A percentile compares a stretch with the other conserved stretches of the same genome.
Conservation (phyloP, 2,797 vertebrate species). For the Trachops cirrhosus region DNA sequence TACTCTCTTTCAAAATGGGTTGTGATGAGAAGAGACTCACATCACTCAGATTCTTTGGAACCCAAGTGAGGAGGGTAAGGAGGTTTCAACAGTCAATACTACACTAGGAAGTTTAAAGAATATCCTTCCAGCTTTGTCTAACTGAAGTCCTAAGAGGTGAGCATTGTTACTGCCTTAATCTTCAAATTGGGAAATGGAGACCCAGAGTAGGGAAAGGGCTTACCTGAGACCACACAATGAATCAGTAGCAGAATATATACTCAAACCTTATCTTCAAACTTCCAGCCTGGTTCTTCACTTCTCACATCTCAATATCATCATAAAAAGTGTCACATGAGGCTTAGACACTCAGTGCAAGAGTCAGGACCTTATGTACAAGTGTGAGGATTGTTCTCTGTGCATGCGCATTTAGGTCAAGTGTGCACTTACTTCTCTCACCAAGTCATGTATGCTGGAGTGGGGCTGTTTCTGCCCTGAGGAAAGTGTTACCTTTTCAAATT, state of each 20-base stretch:
- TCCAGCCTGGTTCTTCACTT: background rate
- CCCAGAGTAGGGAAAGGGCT: background rate
- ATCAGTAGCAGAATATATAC: slow-evolving; percentile 19
- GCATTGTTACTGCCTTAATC: background rate
- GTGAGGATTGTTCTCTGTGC: background rate
- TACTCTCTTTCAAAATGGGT: background rate
- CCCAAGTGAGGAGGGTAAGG: slow-evolving; percentile 3
- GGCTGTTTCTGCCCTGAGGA: background rate
- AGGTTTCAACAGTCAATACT: background rate
- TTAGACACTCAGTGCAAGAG: background rate
- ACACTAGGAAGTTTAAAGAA: slow-evolving; percentile 19
- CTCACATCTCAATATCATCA: background rate
- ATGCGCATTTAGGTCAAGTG: background rate
- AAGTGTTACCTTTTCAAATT: background rate
- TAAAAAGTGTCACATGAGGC: background rate
- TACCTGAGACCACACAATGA: background rate
- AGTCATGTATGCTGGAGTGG: background rate
- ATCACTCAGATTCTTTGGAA: background rate
- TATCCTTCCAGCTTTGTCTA: slow-evolving; percentile 7
- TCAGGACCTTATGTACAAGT: background rate
- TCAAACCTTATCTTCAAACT: background rate
- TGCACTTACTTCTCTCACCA: slow-evolving; percentile 14
- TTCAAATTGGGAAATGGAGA: slow-evolving; percentile 18
- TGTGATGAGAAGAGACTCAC: background rate
- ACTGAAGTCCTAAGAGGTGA: background rate